Conservation (phyloP, 2,113 vertebrate genomes). For the Trogon melanurus region DNA sequence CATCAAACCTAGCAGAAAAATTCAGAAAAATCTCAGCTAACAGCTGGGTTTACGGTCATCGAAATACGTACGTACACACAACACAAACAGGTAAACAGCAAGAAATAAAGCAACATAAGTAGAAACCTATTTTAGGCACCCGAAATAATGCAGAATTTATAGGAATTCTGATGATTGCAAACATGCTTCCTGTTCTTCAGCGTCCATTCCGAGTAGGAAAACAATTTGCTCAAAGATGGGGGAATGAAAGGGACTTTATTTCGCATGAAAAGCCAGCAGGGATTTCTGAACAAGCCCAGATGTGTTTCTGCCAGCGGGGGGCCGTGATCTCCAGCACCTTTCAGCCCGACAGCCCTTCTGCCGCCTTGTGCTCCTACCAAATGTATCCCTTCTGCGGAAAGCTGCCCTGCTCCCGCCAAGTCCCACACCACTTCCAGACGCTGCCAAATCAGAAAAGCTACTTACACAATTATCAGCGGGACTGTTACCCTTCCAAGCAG, state of each 20-base stretch:
- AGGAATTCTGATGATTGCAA: neutral
- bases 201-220: neutral
- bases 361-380: neutral
- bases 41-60: neutral
- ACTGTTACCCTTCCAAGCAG: neutral
- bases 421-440: neutral
- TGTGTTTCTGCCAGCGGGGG: neutral
- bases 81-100: neutral
- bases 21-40: neutral
- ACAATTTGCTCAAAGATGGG: conserved; percentile 33
- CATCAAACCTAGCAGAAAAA: neutral
- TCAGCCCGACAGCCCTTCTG: neutral
- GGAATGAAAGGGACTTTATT: conserved; percentile 43
- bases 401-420: neutral
- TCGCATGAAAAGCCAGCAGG: neutral
- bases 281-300: conserved; percentile 45
- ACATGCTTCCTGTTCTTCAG: conserved; percentile 2
- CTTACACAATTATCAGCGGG: neutral
- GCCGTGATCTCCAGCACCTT: neutral
- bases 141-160: neutral
- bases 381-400: neutral
- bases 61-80: neutral
- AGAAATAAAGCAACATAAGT: neutral
- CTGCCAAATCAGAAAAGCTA: neutral
- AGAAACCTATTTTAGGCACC: neutral